Conservation (phyloP, 2,113 vertebrate genomes). For the Neogobius melanostomus region DNA sequence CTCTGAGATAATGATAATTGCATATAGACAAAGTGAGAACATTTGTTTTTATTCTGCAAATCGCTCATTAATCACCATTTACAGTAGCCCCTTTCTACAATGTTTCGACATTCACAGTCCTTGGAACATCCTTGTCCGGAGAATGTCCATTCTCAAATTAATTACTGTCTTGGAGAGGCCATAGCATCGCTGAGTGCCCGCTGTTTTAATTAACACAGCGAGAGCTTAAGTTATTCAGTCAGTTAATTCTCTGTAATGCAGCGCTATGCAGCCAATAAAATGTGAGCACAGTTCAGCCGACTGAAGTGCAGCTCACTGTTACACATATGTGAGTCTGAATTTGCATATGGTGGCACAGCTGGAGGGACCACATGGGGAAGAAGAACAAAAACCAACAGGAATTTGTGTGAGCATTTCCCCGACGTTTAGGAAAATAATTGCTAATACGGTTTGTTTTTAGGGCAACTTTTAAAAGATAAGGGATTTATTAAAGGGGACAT, state of each 20-base stretch:
- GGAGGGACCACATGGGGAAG: conserved; percentile 10
- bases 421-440: conserved; percentile 13
- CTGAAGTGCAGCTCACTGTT: conserved; percentile 8
- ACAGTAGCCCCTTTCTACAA: conserved; percentile 22
- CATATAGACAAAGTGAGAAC: conserved; percentile 22
- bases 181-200: conserved; percentile 56
- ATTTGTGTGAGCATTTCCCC: background rate
- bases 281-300: conserved; percentile 31
- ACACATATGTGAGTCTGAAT: background rate
- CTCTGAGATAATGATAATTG: background rate
- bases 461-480: background rate
- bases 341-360: conserved; percentile 8
- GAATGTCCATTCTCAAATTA: conserved; percentile 68
- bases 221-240: conserved; percentile 68
- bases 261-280: conserved; percentile 49
- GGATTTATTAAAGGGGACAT: background rate
- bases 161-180: conserved; percentile 64
- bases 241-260: conserved; percentile 65
- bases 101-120: conserved; percentile 58
- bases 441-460: conserved; percentile 32
- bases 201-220: conserved; percentile 71
- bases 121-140: conserved; percentile 61
- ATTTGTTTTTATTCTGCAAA: conserved; percentile 25
- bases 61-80: conserved; percentile 44
- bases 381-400: conserved; percentile 19